Evolutionary conservation across 2,797 vertebrate genomes (phyloP).

Genomic region (Gobio occitaniae): DNA sequence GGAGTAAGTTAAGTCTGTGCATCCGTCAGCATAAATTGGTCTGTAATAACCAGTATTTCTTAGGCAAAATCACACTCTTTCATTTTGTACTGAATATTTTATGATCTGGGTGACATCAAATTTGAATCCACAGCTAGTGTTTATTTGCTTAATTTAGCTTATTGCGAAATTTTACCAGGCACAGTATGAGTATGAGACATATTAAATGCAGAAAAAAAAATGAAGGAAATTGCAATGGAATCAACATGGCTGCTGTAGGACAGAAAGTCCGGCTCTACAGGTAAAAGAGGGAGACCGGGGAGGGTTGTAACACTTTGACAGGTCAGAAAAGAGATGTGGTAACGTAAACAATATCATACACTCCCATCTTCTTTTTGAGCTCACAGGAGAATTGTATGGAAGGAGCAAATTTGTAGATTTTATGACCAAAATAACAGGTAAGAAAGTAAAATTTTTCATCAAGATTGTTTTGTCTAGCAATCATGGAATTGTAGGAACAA

Average conservation of each 20-base stretch:
- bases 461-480: too few relatives aligned
- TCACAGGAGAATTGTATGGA: too few relatives aligned
- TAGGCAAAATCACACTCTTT: slow-evolving; percentile 31
- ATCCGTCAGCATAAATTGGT: slow-evolving; percentile 46
- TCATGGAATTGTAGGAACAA: too few relatives aligned
- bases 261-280: background rate
- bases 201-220: background rate
- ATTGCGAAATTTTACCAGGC: background rate
- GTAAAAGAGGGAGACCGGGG: background rate
- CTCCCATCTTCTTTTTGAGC: too few relatives aligned
- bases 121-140: slow-evolving; percentile 17
- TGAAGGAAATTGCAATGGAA: background rate
- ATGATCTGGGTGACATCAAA: slow-evolving; percentile 28
- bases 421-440: too few relatives aligned
- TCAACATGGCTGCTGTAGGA: background rate
- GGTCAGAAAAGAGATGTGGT: too few relatives aligned
- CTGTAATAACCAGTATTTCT: slow-evolving; percentile 28
- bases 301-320: too few relatives aligned
- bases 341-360: too few relatives aligned
- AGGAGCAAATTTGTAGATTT: too few relatives aligned
- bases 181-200: background rate
- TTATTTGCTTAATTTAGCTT: background rate
- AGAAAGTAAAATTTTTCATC: too few relatives aligned
- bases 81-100: slow-evolving; percentile 52
- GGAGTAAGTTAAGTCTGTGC: slow-evolving; percentile 40